Base-by-base conservation (phyloP, 2,113 vertebrate genomes). In the Pampusana beccarii region DNA sequence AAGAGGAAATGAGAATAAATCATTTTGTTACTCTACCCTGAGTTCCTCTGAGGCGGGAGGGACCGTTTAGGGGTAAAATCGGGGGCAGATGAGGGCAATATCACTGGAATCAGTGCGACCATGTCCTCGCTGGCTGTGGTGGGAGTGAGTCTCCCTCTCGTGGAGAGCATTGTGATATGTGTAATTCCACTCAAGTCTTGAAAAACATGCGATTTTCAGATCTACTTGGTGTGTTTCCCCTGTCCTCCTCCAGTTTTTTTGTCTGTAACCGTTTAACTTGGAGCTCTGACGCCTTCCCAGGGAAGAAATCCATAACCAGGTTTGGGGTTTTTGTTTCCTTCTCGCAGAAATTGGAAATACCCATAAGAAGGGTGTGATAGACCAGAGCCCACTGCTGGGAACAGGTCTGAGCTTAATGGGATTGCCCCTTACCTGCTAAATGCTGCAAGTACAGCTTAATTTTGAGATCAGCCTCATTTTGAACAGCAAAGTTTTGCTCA, bases 1-100 rank as follows among this genome's bases (percentile, higher is more conserved):
- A 92, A 94, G 92, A 98, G 89, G 96, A 93, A 96, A 91, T 82
- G 90, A 96, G 92, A 98, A 97, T 98, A 98, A 97, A 98, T 93
- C 58, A 53, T 97, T 98, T 97, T 97, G 94, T 95, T 97, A 96
- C 89, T 94, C 91, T 93, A 79, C 9, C 51, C 78, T 19, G 86
- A 9, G 51, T 56, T n/a, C 80, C 57, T 91, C 80, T 67, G 83
- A 53, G 81, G n/a, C 33, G 34, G 42, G n/a, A 66, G 66, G 42
- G 6, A 14, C 5, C 31, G 1, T 83, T 74, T 36, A 10, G 24
- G 36, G 64, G 11, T 29, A 70, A 56, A 92, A n/a, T 9, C 25
- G 9, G 19, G 40, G 53, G 26, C 25, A 42, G 46, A 5, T 33
- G 46, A 77, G 70, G 79, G 65, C 66, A 66, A 48, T 12, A 24